Conservation (phyloP, 2,113 vertebrate genomes). For the Scatophagus argus region DNA sequence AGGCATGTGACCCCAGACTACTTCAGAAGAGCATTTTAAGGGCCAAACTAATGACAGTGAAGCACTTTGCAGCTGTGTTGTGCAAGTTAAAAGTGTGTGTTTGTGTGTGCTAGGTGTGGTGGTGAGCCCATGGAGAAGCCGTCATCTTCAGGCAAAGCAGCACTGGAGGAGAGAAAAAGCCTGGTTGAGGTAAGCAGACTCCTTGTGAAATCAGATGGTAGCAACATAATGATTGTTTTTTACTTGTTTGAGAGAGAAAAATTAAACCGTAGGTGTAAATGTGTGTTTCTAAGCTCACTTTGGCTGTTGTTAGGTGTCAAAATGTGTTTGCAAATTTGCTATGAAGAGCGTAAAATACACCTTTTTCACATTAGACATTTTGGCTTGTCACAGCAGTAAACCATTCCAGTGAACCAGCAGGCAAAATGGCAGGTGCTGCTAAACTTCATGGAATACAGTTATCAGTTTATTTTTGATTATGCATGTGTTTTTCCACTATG, state of each 20-base stretch:
- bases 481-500: neutral
- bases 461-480: neutral
- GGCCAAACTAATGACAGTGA: neutral
- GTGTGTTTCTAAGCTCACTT: neutral
- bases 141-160: slow-evolving; percentile 52
- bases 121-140: slow-evolving; percentile 68
- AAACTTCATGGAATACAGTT: neutral
- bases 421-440: neutral
- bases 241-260: neutral
- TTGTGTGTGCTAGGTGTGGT: slow-evolving; percentile 51
- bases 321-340: neutral
- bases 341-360: neutral
- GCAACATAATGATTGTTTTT: neutral
- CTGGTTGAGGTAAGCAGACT: slow-evolving; percentile 62
- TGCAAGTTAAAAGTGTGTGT: neutral
- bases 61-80: neutral
- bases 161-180: slow-evolving; percentile 53
- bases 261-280: neutral
- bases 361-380: neutral
- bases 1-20: neutral
- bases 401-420: neutral
- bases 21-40: neutral
- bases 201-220: neutral
- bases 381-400: neutral
- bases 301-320: neutral